Evolutionary conservation across 1,140 invertebrate genomes (phyloP).

Genomic region (Hyphantria cunea): DNA sequence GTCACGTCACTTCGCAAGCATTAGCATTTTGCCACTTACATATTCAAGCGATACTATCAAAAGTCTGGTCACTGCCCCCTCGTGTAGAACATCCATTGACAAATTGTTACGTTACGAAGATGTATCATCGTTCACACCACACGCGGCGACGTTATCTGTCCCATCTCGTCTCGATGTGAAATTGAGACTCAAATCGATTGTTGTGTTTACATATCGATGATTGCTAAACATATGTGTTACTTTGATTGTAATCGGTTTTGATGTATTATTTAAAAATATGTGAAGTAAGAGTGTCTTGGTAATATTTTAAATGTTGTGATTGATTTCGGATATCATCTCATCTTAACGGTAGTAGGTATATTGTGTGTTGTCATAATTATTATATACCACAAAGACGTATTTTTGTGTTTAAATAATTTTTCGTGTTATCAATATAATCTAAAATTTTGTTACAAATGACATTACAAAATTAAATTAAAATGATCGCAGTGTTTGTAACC

Average conservation of each 20-base stretch:
- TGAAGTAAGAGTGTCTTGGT: neutral
- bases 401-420: too few relatives aligned
- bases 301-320: neutral
- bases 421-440: too few relatives aligned
- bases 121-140: conserved; percentile 10
- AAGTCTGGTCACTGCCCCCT: neutral
- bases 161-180: conserved; percentile 21
- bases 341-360: too few relatives aligned
- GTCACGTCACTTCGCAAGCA: too few relatives aligned
- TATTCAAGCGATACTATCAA: too few relatives aligned
- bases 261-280: neutral
- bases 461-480: too few relatives aligned
- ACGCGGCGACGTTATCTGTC: conserved; percentile 1
- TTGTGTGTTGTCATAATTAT: too few relatives aligned
- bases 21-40: too few relatives aligned
- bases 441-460: too few relatives aligned
- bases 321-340: too few relatives aligned
- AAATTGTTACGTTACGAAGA: conserved; percentile 31
- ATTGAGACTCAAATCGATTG: neutral
- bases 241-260: neutral
- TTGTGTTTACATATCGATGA: neutral
- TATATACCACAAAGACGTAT: too few relatives aligned
- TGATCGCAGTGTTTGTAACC: too few relatives aligned
- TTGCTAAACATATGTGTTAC: neutral
- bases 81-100: conserved; percentile 9